phyloP scores from a whole-genome alignment of 2,888 invertebrate species.

The Cosmorhoe ocellata region DNA sequence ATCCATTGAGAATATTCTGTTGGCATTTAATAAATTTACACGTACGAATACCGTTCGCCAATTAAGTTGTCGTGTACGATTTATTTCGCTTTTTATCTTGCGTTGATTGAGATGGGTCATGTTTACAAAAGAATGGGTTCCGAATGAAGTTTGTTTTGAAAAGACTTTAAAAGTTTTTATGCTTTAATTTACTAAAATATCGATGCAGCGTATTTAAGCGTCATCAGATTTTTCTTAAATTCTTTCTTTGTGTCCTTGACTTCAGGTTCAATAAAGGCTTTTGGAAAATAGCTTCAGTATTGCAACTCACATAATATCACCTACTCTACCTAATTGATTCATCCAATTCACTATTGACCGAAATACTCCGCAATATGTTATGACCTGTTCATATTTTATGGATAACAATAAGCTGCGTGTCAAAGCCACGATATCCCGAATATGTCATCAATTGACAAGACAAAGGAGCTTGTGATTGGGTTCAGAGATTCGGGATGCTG shows the following conservation, averaged over 20 bases:
- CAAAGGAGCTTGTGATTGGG: conserved; percentile 54
- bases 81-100: conserved; percentile 21
- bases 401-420: conserved; percentile 35
- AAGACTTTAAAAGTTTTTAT: no score
- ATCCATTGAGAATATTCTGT: conserved; percentile 17
- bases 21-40: conserved; percentile 25
- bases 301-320: conserved; percentile 2
- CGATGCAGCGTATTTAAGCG: no score
- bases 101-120: conserved; percentile 20
- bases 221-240: no score
- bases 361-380: conserved; percentile 31
- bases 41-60: conserved; percentile 20
- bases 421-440: conserved; percentile 38
- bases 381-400: conserved; percentile 36
- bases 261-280: no score
- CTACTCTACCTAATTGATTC: conserved; percentile 20
- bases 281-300: background rate
- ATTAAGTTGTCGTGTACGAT: conserved; percentile 23
- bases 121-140: conserved; percentile 13
- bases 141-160: no score
- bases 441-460: conserved; percentile 55
- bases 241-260: no score
- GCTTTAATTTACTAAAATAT: no score
- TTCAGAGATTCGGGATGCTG: conserved; percentile 38
- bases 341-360: conserved; percentile 29